A percentile compares a stretch with the other conserved stretches of the same genome.
Evolutionary conservation across 2,797 vertebrate species (phyloP).

Genomic region (Toxotes lorentzi): DNA sequence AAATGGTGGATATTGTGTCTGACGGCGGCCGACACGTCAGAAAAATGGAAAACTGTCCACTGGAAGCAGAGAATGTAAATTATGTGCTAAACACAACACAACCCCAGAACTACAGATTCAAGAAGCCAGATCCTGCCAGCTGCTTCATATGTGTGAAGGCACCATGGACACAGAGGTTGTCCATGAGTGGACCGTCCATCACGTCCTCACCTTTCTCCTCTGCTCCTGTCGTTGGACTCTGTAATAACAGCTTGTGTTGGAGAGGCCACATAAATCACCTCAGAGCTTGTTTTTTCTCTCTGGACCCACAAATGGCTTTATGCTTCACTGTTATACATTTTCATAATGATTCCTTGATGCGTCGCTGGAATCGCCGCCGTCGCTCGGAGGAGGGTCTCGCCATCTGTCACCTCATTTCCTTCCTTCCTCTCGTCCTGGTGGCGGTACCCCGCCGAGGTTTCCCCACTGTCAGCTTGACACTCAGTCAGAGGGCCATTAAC

Average conservation of each 20-base stretch:
- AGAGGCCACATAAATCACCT: conserved; percentile 54
- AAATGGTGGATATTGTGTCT: too few relatives aligned
- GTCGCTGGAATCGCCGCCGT: conserved; percentile 25
- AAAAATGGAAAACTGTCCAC: too few relatives aligned
- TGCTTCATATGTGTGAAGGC: neutral
- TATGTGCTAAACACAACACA: too few relatives aligned
- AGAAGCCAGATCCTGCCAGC: too few relatives aligned
- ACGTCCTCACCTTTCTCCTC: neutral
- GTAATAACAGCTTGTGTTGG: conserved; percentile 30
- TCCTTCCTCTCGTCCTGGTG: conserved; percentile 15
- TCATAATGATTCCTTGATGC: conserved; percentile 53
- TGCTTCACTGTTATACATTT: conserved; percentile 56
- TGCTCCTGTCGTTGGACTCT: neutral
- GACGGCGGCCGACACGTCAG: too few relatives aligned
- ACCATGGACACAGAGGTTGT: neutral
- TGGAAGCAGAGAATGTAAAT: too few relatives aligned
- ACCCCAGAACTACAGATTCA: too few relatives aligned
- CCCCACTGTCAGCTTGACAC: conserved; percentile 43
- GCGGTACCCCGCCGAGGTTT: conserved; percentile 40
- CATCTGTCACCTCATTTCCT: conserved; percentile 56
- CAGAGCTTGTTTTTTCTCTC: conserved; percentile 26
- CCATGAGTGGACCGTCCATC: neutral
- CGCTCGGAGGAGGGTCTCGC: conserved; percentile 23
- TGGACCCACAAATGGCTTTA: conserved; percentile 50
- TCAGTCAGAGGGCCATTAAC: conserved; percentile 55